Percentiles rank a stretch among this genome's conserved stretches.
phyloP scores from a whole-genome alignment of 2,113 vertebrate genomes.

The Toxotes chatareus region DNA sequence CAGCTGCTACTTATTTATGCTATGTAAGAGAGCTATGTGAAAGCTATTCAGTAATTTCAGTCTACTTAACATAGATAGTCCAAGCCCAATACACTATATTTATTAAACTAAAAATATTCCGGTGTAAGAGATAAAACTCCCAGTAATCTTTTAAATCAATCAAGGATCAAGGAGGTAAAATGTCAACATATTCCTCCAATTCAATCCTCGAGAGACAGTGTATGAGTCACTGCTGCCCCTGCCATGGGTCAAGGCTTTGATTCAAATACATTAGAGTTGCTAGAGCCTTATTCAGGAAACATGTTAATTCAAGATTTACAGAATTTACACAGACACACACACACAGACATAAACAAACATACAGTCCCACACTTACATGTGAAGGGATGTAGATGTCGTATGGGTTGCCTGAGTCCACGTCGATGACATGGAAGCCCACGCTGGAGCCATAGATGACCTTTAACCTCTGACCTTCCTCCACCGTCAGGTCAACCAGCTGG shows the following conservation, averaged over 20 bases:
- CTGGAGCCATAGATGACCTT: slow-evolving; percentile 99
- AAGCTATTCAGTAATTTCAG: not conserved
- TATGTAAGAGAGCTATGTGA: not conserved
- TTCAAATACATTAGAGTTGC: not conserved
- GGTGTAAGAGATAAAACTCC: not conserved
- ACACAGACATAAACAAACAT: not conserved
- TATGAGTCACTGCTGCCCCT: not conserved
- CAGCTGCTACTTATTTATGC: not conserved
- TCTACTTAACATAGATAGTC: not conserved
- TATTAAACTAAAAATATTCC: slow-evolving; percentile 1
- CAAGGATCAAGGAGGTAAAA: not conserved
- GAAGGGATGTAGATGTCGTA: slow-evolving; percentile 99
- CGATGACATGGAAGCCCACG: slow-evolving; percentile 97
- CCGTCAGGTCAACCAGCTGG: slow-evolving; percentile 95
- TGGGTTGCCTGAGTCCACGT: slow-evolving; percentile 98
- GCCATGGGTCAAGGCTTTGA: not conserved
- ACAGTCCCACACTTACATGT: slow-evolving; percentile 88
- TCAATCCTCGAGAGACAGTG: not conserved
- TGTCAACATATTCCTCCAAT: not conserved
- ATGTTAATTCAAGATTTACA: not conserved
- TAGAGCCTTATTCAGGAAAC: not conserved
- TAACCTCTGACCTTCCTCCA: slow-evolving; percentile 98
- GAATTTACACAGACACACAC: not conserved
- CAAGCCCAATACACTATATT: not conserved
- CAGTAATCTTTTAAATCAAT: slow-evolving; percentile 20